phyloP scores from a whole-genome alignment of 2,888 invertebrate genomes.

The Lycia hirtaria region DNA sequence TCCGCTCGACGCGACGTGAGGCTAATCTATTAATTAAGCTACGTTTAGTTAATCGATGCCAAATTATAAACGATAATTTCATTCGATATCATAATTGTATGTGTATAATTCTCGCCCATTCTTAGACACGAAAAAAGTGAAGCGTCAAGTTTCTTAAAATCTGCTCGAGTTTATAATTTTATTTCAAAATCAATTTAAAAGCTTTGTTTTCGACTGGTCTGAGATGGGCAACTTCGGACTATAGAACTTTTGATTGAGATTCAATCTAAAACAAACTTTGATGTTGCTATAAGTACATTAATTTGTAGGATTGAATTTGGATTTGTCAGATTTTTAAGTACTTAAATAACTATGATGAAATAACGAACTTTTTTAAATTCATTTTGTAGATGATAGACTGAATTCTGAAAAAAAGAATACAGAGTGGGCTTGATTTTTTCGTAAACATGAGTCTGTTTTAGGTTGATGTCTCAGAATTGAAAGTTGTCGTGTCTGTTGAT shows the following conservation, averaged over 20 bases:
- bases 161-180: not conserved
- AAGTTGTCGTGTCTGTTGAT: constrained; percentile 19
- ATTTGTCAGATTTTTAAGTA: no score
- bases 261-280: not conserved
- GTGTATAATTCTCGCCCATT: constrained; percentile 14
- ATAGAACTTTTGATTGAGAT: constrained; percentile 19
- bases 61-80: constrained; percentile 66
- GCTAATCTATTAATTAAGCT: constrained; percentile 66
- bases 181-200: not conserved
- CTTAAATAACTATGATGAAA: no score
- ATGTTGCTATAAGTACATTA: not conserved
- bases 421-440: no score
- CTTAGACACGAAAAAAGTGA: not conserved
- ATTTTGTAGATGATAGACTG: no score
- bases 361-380: no score
- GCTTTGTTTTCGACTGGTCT: not conserved
- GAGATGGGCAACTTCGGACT: constrained; percentile 5
- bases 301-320: not conserved
- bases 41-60: constrained; percentile 78
- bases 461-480: constrained; percentile 3
- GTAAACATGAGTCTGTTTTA: not conserved
- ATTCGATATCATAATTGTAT: constrained; percentile 37
- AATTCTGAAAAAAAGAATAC: no score
- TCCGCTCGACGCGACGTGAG: constrained; percentile 59
- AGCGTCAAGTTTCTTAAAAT: not conserved